Evolutionary conservation across 2,797 vertebrate species (phyloP), one percentile per base, ranked within the genome.

Genomic region (Falco peregrinus): DNA sequence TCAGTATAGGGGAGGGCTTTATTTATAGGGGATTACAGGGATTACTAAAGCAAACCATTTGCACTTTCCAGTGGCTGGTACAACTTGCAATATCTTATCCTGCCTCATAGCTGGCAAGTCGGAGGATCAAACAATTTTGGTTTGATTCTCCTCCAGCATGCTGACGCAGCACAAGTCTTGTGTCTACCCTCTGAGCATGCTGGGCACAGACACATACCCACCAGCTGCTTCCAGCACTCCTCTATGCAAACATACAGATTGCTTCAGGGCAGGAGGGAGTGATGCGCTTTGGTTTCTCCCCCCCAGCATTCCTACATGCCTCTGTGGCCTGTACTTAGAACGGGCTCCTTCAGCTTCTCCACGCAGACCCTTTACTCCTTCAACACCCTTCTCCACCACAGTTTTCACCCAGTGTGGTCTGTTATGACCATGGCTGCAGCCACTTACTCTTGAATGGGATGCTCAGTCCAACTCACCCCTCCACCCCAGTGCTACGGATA

Each of bases 61-160:
- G 60, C 54, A 15, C 56, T 96, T 90, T 17, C 67, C 88, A 88
- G 69, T 16, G 63, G 37, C 77, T 89, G 79, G 59, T 75, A 75
- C 48, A 90, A 63, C 43, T 87, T 85, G 63, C 89, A 88, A 79
- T 67, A 67, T 33, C 60, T 61, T 37, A 16, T 47, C 37, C 85
- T 85, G 81, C 63, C 92, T 87, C 80, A 63, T 8, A 87, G 84
- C 84, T 96, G 84, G 69, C 59, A 84, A 16, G 61, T 39, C 61
- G 43, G 43, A 63, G 70, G 68, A 95, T 95, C 78, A 93, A 85
- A 81, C 53, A 41, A 33, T 82, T 95, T 95, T 63, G 68, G 85
- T 88, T 87, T 92, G 89, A 92, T 80, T 93, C 59, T 79, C 29
- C 70, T 93, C 89, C 89, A 94, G 67, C 69, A 64, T 76, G 87